Evolutionary conservation across 2,797 vertebrate genomes (phyloP), one percentile per base, ranked within the genome.

Genomic region (Knipowitschia caucasica): DNA sequence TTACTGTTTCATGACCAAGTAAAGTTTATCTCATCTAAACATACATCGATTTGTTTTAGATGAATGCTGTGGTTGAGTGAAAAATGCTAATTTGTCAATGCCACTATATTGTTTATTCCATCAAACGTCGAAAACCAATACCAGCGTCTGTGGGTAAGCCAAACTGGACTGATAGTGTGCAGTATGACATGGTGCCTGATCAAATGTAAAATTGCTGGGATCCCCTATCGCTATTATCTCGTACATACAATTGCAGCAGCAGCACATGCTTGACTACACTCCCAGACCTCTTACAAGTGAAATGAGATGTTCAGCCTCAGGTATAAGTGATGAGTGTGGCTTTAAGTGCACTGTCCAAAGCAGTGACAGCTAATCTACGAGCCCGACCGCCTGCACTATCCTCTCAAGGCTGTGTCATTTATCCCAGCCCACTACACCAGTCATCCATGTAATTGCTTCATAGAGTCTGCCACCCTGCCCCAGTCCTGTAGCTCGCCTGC

Each of bases 381-480:
- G 54, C 52, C 21, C 27, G 54, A 50, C 43, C 26, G 58, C 47
- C 57, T 31, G 46, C 52, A 60, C 12, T 62, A n/a, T n/a, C 58
- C 65, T 66, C 57, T 61, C 57, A 50, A 49, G 66, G 33, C 75
- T 45, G 51, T 74, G 71, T 62, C 69, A 77, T 78, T 84, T 64
- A 78, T 47, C 69, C 71, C 23, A 10, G 53, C 78, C 62, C 69
- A 68, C 63, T 65, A 46, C 76, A 66, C 51, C 76, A 80, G 67
- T 70, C 82, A 85, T 81, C 82, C 84, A 82, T 83, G 81, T 85
- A 82, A 84, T 86, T 77, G 78, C 79, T 78, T 81, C 74, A 60
- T 64, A 38, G 66, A 54, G 36, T 57, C 64, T 73, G 63, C 69
- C 24, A 60, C 55, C 51, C 61, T 65, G 27, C 62, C 72, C 35